These are phyloP conservation scores for Euura saliciscinereae DNA, from an alignment of 1,140 invertebrate species.

Conservation along the genomic window DNA sequence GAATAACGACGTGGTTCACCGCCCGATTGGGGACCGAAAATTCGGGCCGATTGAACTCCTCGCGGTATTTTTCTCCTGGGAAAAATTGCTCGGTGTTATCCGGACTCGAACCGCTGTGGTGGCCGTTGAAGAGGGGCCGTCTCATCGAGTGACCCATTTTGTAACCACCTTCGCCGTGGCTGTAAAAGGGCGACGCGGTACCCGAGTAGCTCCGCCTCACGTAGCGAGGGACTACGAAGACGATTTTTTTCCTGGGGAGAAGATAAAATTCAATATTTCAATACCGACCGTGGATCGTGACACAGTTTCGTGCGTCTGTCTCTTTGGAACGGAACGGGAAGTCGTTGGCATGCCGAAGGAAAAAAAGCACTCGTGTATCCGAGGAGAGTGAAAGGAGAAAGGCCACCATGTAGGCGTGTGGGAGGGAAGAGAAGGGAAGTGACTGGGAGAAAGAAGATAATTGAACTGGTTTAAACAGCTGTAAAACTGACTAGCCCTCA, in stretches of 20 bases:
- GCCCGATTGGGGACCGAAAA: not conserved
- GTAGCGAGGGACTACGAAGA: conserved; percentile 41
- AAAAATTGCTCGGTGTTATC: not conserved
- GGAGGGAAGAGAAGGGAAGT: not conserved
- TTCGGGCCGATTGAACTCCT: not conserved
- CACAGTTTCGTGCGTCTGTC: not conserved
- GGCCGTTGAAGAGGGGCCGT: not conserved
- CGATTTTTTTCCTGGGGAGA: conserved; percentile 39
- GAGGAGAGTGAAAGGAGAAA: conserved; percentile 7
- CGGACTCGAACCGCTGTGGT: not conserved
- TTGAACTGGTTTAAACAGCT: not conserved
- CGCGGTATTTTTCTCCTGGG: not conserved
- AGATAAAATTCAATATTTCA: not conserved
- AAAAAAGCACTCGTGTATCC: not conserved
- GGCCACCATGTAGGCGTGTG: not conserved
- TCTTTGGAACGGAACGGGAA: not conserved
- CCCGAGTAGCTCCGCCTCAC: conserved; percentile 34
- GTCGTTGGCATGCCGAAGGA: not conserved
- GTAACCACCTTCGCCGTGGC: not conserved
- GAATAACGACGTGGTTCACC: conserved; percentile 41
- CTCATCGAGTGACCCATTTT: not conserved
- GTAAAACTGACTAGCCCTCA: too few relatives aligned
- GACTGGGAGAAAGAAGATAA: not conserved
- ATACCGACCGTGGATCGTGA: not conserved
- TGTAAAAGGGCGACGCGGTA: conserved; percentile 24